phyloP scores from a whole-genome alignment of 2,888 invertebrate species.

The Phyllotreta striolata region DNA sequence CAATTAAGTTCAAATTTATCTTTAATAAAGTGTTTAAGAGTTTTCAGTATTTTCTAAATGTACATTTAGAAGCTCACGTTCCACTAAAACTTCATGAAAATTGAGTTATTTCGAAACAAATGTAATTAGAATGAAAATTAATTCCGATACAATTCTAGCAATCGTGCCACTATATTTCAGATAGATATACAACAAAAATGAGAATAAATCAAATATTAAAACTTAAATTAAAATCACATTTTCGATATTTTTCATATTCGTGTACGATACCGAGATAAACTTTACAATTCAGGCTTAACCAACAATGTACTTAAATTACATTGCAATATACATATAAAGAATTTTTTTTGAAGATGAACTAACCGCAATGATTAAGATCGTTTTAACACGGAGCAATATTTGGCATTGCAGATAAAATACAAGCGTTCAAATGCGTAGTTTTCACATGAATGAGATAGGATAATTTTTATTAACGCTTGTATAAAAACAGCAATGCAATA shows the following conservation, averaged over 20 bases:
- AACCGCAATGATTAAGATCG: too few relatives aligned
- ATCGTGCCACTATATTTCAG: not conserved
- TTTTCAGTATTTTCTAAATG: not conserved
- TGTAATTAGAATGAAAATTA: too few relatives aligned
- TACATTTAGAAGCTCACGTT: constrained; percentile 15
- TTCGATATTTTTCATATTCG: constrained; percentile 6
- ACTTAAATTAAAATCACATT: constrained; percentile 16
- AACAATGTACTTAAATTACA: not conserved
- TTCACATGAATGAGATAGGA: too few relatives aligned
- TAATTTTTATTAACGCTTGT: too few relatives aligned
- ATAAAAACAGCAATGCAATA: too few relatives aligned
- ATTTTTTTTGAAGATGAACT: not conserved
- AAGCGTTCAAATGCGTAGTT: too few relatives aligned
- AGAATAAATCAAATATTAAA: not conserved
- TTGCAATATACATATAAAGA: not conserved
- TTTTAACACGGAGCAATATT: too few relatives aligned
- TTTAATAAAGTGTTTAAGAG: constrained; percentile 3
- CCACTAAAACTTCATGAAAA: constrained; percentile 16
- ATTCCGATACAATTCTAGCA: constrained; percentile 4
- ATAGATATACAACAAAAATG: too few relatives aligned
- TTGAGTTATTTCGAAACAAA: constrained; percentile 3
- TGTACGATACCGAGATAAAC: constrained; percentile 1
- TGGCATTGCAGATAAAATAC: too few relatives aligned
- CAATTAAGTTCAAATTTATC: constrained; percentile 36
- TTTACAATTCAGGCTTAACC: not conserved